phyloP scores from a whole-genome alignment of 30 jellyfish, hydroid and myxozoan species.

The Turritopsis rubra region DNA sequence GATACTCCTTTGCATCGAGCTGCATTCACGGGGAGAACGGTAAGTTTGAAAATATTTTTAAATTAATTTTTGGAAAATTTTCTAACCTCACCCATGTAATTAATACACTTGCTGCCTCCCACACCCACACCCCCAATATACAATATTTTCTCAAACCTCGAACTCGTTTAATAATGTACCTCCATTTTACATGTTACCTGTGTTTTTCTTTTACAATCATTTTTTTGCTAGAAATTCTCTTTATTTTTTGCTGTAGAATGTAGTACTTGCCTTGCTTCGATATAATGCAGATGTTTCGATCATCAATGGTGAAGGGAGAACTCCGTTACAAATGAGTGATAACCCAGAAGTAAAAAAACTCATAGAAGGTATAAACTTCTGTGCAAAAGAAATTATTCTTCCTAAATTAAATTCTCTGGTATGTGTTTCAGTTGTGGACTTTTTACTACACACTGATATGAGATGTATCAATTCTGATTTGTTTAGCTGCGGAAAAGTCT shows the following conservation, averaged over 20 bases:
- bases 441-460: neutral
- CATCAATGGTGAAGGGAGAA: slow-evolving; percentile 96
- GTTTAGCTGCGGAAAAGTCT: slow-evolving; percentile 87
- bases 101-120: neutral
- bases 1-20: slow-evolving; percentile 99
- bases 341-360: slow-evolving; percentile 72
- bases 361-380: slow-evolving; percentile 65
- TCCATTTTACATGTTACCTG: no score
- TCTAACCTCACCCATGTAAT: no score
- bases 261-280: slow-evolving; percentile 66
- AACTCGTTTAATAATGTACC: no score
- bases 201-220: neutral
- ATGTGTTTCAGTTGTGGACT: no score
- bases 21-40: slow-evolving; percentile 96
- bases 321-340: slow-evolving; percentile 96
- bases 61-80: neutral
- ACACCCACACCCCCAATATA: no score
- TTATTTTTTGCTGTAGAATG: slow-evolving; percentile 67
- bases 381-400: no score
- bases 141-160: no score
- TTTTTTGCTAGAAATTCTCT: neutral
- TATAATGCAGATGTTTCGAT: slow-evolving; percentile 87
- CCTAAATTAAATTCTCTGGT: no score
- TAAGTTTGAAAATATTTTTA: slow-evolving; percentile 20
- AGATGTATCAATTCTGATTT: neutral